Base-by-base conservation (phyloP, 2,113 vertebrate species). In the Trematocara nigrifrons region DNA sequence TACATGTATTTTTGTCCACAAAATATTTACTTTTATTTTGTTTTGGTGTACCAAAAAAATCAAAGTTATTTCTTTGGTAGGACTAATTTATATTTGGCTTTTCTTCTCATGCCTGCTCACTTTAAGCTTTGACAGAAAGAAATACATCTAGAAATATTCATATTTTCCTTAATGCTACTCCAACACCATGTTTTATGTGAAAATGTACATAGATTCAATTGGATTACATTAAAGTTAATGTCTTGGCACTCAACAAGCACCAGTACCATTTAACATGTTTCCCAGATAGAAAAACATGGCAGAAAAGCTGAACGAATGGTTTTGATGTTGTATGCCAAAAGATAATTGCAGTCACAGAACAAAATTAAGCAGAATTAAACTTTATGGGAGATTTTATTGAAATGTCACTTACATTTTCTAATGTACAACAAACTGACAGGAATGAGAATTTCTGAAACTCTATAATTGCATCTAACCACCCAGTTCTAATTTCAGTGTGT, bases 401-500 rank as follows among this genome's bases (percentile, higher is more conserved):
- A 33, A 85, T 79, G 8, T 3, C 29, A 78, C 74, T 59, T 79
- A 78, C 20, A 54, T 53, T 79, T 15, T 79, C 13, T 76, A 12
- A 56, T 49, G 15, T 10, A 18, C 33, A 20, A 35, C 33, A 83
- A 53, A 47, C 38, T 38, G 76, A 59, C 35, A 81, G 16, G n/a
- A 88, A 38, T 1, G 45, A 78, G 18, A 47, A 54, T 52, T 15
- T 15, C 11, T 40, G 6, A 10, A 77, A 49, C 52, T 78, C 5
- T 20, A 10, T 10, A 35, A 49, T 38, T 78, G 61, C 51, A 38
- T 64, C 86, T 74, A 84, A 51, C 22, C 61, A 87, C 89, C 84
- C 66, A 0, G 2, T 88, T 92, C 86, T 89, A 29, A 95, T 92
- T 94, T 88, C 15, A 12, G 20, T 64, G 80, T 80, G 84, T 91